Base-by-base conservation (phyloP, 2,888 invertebrate genomes). In the Pseudanteris insignis region DNA sequence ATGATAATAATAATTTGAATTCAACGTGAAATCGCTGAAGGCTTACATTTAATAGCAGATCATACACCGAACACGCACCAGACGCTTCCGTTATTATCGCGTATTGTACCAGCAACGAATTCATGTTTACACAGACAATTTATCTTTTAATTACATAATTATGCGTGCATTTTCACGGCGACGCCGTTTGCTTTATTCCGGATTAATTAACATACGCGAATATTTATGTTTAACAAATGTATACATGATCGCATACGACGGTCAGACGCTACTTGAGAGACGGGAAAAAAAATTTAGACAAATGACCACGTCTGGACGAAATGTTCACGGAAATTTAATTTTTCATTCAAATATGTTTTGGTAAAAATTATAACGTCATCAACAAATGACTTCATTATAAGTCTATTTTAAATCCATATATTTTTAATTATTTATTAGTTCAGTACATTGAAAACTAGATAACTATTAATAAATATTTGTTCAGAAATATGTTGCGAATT, bases 111-210 rank as follows among this genome's bases (percentile, higher is more conserved):
- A n/a, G 34, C 47, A 3, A 10, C 29, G 30, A 32, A 55, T 25
- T 33, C 30, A 43, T 65, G 65, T 66, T 67, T 63, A 50, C 37
- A 44, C 55, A 63, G 58, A 55, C 65, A 65, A 74, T 76, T 76
- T 72, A 73, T 70, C 75, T 71, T 74, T 77, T 75, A 75, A 76
- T 73, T 71, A 73, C 68, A 69, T 72, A 73, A 74, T 74, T 73
- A 72, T 71, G 70, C 64, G 71, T 67, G 68, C 69, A 48, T 50
- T 65, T 65, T 59, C 59, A 57, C 55, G 30, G 65, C 40, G 51
- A 9, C 24, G 14, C 37, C 72, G 74, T 77, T 76, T 74, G 68
- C 68, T 73, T 73, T 73, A 71, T 71, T 73, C 70, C 57, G 70
- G 72, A 73, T 75, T 75, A 75, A 70, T 66, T 61, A 66, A 44